A percentile compares a stretch with the other conserved stretches of the same genome.
Conservation (phyloP, 2,113 vertebrate species). For the Trematocara nigrifrons region DNA sequence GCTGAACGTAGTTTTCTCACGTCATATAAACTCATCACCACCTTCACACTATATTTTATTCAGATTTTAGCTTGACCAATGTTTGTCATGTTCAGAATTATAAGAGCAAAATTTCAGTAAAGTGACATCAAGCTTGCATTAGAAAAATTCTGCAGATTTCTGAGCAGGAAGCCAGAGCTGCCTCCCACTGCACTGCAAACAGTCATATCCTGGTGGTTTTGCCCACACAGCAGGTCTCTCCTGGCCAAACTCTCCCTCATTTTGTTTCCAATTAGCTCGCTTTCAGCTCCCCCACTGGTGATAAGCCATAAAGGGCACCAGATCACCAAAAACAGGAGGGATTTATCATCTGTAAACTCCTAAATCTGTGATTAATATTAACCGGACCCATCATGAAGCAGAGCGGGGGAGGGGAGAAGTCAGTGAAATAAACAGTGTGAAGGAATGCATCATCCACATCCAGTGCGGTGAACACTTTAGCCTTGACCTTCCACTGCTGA, state of each 20-base stretch:
- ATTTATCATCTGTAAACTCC: conserved; percentile 24
- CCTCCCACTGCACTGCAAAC: conserved; percentile 30
- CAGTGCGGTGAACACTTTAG: conserved; percentile 31
- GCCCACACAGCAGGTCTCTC: conserved; percentile 29
- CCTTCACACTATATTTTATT: not conserved
- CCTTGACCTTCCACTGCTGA: conserved; percentile 36
- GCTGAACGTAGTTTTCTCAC: not conserved
- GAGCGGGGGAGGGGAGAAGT: not conserved
- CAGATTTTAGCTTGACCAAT: not conserved
- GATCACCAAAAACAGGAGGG: not conserved
- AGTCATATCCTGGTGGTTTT: conserved; percentile 15
- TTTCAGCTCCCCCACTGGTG: conserved; percentile 8
- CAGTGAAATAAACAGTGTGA: not conserved
- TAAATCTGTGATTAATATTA: conserved; percentile 27
- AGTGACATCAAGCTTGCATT: not conserved
- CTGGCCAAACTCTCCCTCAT: not conserved
- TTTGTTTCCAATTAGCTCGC: conserved; percentile 27
- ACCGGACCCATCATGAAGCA: not conserved
- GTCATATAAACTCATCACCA: not conserved
- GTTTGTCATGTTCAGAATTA: not conserved
- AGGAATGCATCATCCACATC: conserved; percentile 4
- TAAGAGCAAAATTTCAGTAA: not conserved
- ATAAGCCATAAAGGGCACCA: conserved; percentile 16
- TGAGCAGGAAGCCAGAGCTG: not conserved
- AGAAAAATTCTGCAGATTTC: not conserved